Percentiles rank a stretch among this genome's conserved stretches.
Conservation (phyloP, 1,140 invertebrate species). For the Mactra quadrangularis region DNA sequence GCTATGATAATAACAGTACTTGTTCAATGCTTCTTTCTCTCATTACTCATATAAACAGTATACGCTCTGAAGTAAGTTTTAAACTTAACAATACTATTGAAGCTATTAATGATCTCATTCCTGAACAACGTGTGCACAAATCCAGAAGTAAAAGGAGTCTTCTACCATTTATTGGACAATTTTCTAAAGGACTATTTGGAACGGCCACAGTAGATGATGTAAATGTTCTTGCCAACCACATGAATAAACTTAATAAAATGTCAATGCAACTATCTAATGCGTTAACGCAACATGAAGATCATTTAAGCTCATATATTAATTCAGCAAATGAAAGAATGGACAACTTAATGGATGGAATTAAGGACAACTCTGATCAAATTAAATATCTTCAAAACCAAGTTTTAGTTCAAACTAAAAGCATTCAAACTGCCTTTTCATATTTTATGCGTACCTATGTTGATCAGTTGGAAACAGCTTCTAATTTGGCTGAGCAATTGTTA, state of each 20-base stretch:
- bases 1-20: background rate
- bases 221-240: constrained; percentile 21
- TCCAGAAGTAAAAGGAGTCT: constrained; percentile 16
- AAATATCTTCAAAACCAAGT: background rate
- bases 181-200: constrained; percentile 60
- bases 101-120: constrained; percentile 20
- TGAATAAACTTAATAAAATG: constrained; percentile 33
- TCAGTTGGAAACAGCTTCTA: constrained; percentile 10
- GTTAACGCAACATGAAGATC: constrained; percentile 21
- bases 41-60: too few relatives aligned
- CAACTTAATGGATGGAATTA: constrained; percentile 26
- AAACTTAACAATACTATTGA: constrained; percentile 30
- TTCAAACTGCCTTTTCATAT: background rate
- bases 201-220: constrained; percentile 56
- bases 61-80: background rate
- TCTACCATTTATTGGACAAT: constrained; percentile 55
- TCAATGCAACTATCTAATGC: constrained; percentile 11
- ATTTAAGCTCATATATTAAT: constrained; percentile 26
- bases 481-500: background rate
- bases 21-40: too few relatives aligned
- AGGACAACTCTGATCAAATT: constrained; percentile 7
- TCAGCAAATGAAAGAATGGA: constrained; percentile 27
- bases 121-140: constrained; percentile 1
- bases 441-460: background rate
- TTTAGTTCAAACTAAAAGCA: background rate